Conservation (phyloP, 2,113 vertebrate genomes). For the Tenebrosternarchus preto region DNA sequence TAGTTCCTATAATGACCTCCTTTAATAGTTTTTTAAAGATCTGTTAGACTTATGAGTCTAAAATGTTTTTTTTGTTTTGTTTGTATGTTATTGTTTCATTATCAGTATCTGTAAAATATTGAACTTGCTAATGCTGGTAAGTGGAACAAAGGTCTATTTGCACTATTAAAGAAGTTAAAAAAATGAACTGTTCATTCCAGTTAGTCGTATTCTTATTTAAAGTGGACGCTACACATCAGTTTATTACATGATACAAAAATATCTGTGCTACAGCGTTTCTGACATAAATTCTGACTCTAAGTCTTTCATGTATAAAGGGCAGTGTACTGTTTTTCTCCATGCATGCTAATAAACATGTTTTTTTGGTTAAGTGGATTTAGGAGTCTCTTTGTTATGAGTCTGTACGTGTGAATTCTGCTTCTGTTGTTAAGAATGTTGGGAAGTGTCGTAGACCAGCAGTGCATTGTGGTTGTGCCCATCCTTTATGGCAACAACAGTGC, state of each 20-base stretch:
- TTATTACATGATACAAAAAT: neutral
- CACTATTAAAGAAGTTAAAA: neutral
- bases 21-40: neutral
- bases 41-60: neutral
- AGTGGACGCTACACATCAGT: neutral
- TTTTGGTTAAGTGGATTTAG: neutral
- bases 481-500: neutral
- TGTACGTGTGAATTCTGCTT: neutral
- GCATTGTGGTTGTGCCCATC: neutral
- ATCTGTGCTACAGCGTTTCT: neutral
- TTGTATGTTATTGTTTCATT: neutral
- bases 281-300: neutral
- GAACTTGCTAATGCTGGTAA: neutral
- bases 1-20: neutral
- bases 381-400: neutral
- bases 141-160: neutral
- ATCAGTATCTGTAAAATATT: neutral
- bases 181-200: neutral
- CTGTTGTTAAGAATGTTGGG: neutral
- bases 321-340: neutral
- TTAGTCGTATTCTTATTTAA: neutral
- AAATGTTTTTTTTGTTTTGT: neutral
- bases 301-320: neutral
- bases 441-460: neutral
- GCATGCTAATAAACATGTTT: conserved; percentile 6